Evolutionary conservation across 2,888 invertebrate genomes (phyloP).

Genomic region (Brachycybe producta): DNA sequence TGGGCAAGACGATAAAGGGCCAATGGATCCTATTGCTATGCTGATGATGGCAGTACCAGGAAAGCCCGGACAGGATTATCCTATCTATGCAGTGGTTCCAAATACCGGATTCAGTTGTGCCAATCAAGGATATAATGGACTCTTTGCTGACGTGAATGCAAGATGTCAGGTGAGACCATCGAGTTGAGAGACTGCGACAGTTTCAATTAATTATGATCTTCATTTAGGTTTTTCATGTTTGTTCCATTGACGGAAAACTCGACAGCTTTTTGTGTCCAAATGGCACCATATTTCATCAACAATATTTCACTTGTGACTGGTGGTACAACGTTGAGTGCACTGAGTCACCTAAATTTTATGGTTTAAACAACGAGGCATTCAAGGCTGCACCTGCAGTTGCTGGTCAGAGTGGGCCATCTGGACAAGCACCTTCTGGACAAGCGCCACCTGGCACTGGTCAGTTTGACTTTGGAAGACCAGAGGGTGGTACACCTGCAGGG

Average conservation of each 20-base stretch:
- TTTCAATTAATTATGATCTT: background rate
- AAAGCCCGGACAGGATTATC: constrained; percentile 1
- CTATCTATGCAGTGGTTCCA: constrained; percentile 10
- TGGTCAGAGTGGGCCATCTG: background rate
- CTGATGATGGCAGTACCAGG: constrained; percentile 9
- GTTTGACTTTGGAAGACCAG: too few species aligned
- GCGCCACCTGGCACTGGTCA: background rate
- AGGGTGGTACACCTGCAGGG: too few species aligned
- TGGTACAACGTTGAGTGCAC: constrained; percentile 19
- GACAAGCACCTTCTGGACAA: background rate
- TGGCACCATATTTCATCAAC: constrained; percentile 19
- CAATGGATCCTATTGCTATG: background rate
- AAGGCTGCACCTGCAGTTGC: background rate
- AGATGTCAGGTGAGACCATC: constrained; percentile 11
- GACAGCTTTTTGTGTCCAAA: constrained; percentile 13
- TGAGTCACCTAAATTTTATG: background rate
- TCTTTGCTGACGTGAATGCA: constrained; percentile 7
- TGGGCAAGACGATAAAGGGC: background rate
- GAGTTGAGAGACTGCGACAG: background rate
- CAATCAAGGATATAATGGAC: constrained; percentile 30
- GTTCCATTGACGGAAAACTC: background rate
- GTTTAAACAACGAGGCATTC: constrained; percentile 5
- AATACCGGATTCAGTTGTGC: constrained; percentile 3
- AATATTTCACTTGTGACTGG: constrained; percentile 17
- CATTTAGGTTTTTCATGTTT: constrained; percentile 15